Evolutionary conservation across 2,797 vertebrate genomes (phyloP), one percentile per base, ranked within the genome.

Genomic region (Acanthurus lineatus): DNA sequence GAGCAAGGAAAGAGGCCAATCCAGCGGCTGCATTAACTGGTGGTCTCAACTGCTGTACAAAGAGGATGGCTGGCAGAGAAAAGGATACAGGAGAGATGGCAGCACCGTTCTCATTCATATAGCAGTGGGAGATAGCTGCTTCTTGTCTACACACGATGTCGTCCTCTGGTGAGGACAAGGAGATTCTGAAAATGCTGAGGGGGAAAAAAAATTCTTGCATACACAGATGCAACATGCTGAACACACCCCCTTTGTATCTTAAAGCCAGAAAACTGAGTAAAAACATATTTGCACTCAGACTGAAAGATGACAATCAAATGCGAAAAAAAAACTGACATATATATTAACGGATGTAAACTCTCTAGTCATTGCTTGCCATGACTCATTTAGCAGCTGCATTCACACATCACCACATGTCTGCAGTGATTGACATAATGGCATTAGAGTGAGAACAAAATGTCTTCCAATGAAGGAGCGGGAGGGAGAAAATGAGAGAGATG

Each of bases 391-490:
- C 89, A 87, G 89, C 90, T 88, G 91, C 91, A 82, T 91, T 94
- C 91, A 92, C 93, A 94, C 93, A 91, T 93, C 90, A 92, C 81
- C 91, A 89, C 89, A 88, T 72, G 90, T 88, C 91, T 89, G 84
- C 76, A 63, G 85, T 94, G 94, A 94, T 91, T 94, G 94, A 93
- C 94, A 94, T 92, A 92, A 94, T 93, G 91, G 90, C 88, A 88
- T 93, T 85, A 88, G 92, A 92, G 92, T 86, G 91, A 93, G 92
- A 95, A 95, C 93, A 95, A 95, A 94, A 95, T 95, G 93, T 95
- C 93, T 93, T 84, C 92, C 88, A 84, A 90, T 89, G 84, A 88
- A 90, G 88, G 86, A 90, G 88, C 89, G 83, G 85, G 79, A 86
- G 90, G 77, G 86, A 89, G 80, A 88, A 86, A 84, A 90, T 81